Conservation (phyloP, 2,888 invertebrate genomes). For the Galeruca laticollis region DNA sequence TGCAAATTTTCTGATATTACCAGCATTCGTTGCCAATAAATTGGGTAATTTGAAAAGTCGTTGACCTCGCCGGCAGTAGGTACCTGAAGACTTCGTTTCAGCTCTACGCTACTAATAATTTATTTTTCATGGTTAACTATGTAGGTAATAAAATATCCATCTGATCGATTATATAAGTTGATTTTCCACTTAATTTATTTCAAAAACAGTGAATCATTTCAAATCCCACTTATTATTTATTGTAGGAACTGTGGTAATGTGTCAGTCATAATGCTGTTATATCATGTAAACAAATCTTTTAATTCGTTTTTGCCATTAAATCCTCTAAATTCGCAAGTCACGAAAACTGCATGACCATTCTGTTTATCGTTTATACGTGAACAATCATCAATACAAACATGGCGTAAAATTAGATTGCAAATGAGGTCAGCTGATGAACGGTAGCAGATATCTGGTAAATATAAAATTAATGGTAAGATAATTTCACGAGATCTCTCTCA, state of each 20-base stretch:
- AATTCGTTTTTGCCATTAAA: no score
- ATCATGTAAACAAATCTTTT: no score
- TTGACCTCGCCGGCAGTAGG: slow-evolving; percentile 4
- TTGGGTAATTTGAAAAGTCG: slow-evolving; percentile 21
- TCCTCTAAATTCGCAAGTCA: no score
- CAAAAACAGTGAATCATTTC: no score
- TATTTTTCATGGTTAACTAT: no score
- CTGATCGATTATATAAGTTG: no score
- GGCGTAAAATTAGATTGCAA: neutral
- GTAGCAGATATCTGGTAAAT: neutral
- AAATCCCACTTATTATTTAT: no score
- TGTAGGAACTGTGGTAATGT: no score
- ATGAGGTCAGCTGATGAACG: neutral
- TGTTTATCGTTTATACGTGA: neutral
- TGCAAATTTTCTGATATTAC: slow-evolving; percentile 24
- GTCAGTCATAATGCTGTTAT: no score
- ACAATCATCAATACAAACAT: neutral
- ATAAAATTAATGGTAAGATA: neutral
- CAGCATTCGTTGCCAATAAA: slow-evolving; percentile 29
- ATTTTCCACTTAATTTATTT: no score
- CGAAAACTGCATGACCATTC: neutral
- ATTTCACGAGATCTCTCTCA: neutral
- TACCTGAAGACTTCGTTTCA: slow-evolving; percentile 15
- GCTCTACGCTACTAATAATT: neutral
- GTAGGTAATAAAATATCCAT: no score